Evolutionary conservation across 2,797 vertebrate genomes (phyloP), one percentile per base, ranked within the genome.

Genomic region (Sorex maritimensis): DNA sequence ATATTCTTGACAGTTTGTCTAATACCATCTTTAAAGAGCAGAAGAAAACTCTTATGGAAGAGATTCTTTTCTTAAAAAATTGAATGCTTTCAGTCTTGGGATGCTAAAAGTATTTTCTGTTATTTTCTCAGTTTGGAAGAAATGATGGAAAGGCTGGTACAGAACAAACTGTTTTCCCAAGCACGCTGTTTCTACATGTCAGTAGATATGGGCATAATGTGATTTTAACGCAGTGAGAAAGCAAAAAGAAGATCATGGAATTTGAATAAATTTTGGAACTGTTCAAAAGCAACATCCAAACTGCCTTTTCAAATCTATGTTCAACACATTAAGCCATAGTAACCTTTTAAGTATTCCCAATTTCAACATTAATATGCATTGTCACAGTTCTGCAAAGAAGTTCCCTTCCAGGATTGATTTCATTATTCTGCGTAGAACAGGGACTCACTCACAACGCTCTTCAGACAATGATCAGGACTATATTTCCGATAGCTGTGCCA

Each of bases 1-100:
- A 82, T 90, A 81, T 55, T 88, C 26, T 6, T 61, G 58, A 68
- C n/a, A 80, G 28, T 83, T 93, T 44, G 46, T 82, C 55, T 86
- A 81, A 72, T 23, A 23, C 28, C 30, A 23, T 67, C 14, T 87
- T 87, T 44, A 81, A 92, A 88, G 86, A 71, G 38, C 3, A 67
- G 9, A 67, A 55, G 75, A 24, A 92, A 91, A 75, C 10, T 85
- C 89, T 55, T 26, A 30, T 69, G 41, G 28, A 84, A 49, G 13
- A 81, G 21, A 52, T 23, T 61, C 21, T 61, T 52, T 90, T 85
- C 78, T 30, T 81, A 13, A 65, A 83, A 95, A 63, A 46, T 1
- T 2, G 14, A 28, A 83, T 58, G 1, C 11, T 81, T 75, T 34
- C 10, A 69, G 0, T 52, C 26, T 61, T 68, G 38, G 41, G 12